Base-by-base conservation (phyloP, 2,888 invertebrate genomes). In the Tipula unca region DNA sequence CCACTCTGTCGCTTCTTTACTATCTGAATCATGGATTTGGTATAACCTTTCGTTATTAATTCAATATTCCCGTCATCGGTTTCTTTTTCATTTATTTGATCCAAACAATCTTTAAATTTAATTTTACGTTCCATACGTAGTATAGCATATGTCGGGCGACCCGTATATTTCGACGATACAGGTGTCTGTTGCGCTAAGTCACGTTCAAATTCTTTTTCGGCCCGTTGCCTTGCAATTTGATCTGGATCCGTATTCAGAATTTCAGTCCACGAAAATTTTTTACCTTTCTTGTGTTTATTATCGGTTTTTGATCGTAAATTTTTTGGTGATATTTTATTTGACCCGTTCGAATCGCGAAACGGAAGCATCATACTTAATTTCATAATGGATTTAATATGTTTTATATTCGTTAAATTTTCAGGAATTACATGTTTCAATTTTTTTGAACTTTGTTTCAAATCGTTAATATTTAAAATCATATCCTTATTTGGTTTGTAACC, bases 221-320 rank as follows among this genome's bases (percentile, higher is more conserved):
- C 91, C 25, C 91, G 89, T 86, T 91, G 90, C 13, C 91, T 88
- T 1, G 91, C 91, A 87, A 91, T 91, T 87, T 91, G 91, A 88
- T 91, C 91, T 0, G 91, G 91, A 88, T 91, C 91, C 85, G 90
- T 90, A 0, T 89, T 90, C 0, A 91, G 87, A 82, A 91, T 89
- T 87, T 91, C 91, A 3, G 90, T 89, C 90, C 90, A 91, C 14
- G 90, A 90, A 86, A 91, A 90, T 87, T 89, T 90, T 86, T 90
- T 90, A 83, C 87, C 87, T 82, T 87, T 87, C 54, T 85, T 86
- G 39, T 86, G 85, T 20, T 86, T 86, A 86, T 90, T 90, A 35
- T 89, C 89, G 10, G 90, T 89, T 87, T 93, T 93, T 0, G 94
- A 93, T 20, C 94, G 92, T 87, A 94, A 90, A 89, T 94, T 94